phyloP scores from a whole-genome alignment of 2,113 vertebrate genomes.

The Chascanopsetta lugubris region DNA sequence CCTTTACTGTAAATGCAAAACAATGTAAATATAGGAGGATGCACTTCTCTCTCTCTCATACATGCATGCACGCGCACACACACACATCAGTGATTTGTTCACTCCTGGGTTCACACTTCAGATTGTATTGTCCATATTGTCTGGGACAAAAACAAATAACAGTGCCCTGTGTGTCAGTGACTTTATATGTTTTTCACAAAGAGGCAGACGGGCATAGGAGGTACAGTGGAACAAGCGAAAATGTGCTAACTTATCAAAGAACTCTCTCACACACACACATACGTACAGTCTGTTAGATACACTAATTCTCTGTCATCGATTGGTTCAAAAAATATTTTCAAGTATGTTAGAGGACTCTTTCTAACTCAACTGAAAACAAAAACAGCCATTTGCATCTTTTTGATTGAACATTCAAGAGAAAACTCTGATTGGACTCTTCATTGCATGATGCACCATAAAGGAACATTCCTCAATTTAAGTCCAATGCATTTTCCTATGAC shows the following conservation, averaged over 20 bases:
- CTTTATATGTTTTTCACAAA: constrained; percentile 25
- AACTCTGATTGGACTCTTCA: background rate
- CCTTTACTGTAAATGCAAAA: background rate
- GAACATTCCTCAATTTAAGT: constrained; percentile 10
- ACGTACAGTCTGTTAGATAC: background rate
- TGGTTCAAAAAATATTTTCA: constrained; percentile 45
- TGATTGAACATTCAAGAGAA: constrained; percentile 16
- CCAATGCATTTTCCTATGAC: constrained; percentile 10
- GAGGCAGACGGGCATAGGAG: constrained; percentile 30
- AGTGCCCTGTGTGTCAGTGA: constrained; percentile 10
- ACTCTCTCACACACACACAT: constrained; percentile 1
- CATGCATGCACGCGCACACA: background rate
- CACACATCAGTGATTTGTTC: background rate
- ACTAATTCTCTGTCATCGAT: constrained; percentile 25
- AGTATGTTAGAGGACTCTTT: constrained; percentile 48
- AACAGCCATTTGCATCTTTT: constrained; percentile 26
- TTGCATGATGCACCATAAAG: constrained; percentile 5
- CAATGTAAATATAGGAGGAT: background rate
- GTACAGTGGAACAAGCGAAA: constrained; percentile 24
- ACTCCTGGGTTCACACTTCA: background rate
- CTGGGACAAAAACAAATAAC: constrained; percentile 1
- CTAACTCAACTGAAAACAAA: constrained; percentile 10
- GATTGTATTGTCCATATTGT: background rate
- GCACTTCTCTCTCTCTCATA: too few relatives aligned
- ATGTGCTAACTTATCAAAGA: constrained; percentile 26